Evolutionary conservation across 2,797 vertebrate genomes (phyloP), one percentile per base, ranked within the genome.

Genomic region (Pseudochromis fuscus): DNA sequence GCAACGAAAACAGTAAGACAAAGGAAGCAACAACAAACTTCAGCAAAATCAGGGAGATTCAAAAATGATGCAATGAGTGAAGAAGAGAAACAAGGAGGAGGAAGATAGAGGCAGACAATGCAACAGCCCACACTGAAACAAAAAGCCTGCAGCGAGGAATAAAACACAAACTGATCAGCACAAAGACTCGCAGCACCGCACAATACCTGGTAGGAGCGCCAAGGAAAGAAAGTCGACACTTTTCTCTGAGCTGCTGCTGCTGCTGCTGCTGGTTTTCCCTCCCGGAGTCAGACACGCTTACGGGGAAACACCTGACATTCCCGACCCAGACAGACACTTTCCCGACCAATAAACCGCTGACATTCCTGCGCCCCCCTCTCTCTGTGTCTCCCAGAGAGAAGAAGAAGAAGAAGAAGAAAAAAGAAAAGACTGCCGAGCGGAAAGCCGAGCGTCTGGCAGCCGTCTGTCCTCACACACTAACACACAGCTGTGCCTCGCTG

Each of bases 271-370:
- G 77, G 15, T n/a, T 75, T 67, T 45, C 64, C 79, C 74, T 79
- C 64, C 80, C 27, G 63, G 69, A 81, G 70, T 83, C 70, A 85
- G 74, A 74, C 64, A 19, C 70, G 35, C 75, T 89, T 66, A 72
- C 64, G 52, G 85, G 90, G 89, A 71, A 89, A 88, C 93, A 92
- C 93, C 91, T 90, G 92, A 88, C 89, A 80, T 82, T 91, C 88
- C 90, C 61, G 60, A 86, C 56, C 59, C 73, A 67, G 72, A 72
- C 53, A 42, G 6, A 25, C 71, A 59, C 81, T 71, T 75, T 65
- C 81, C 78, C 78, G 13, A 69, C 77, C 76, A 79, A 65, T 27
- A 79, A n/a, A 56, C 65, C 30, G 28, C 75, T 50, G 61, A 77
- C 74, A 84, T 83, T 81, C 89, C 88, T 56, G 28, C 18, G 69